A percentile compares a stretch with the other conserved stretches of the same genome.
phyloP scores from a whole-genome alignment of 2,797 vertebrate species.

The Furcifer pardalis region DNA sequence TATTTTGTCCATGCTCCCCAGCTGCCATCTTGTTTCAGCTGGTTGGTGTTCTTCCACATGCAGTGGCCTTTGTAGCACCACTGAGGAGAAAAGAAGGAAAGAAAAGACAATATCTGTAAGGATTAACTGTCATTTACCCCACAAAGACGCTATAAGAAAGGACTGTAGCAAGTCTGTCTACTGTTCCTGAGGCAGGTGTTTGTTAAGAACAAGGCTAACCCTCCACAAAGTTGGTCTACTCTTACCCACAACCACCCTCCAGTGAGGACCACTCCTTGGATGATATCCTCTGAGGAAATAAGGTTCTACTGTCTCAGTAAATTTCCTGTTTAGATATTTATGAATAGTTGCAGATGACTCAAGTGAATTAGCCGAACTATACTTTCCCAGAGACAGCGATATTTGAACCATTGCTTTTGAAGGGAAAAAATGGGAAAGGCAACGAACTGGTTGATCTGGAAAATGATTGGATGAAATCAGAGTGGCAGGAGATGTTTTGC shows the following conservation, averaged over 20 bases:
- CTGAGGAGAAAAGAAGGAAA: conserved; percentile 65
- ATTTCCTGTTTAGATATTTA: too few relatives aligned
- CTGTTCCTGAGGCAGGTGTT: too few relatives aligned
- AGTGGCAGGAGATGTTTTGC: not conserved
- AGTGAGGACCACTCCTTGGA: too few relatives aligned
- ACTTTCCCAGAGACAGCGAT: not conserved
- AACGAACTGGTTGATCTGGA: not conserved
- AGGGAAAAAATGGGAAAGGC: too few relatives aligned
- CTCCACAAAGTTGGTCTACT: not conserved
- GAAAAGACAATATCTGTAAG: not conserved
- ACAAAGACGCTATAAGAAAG: not conserved
- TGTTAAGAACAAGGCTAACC: not conserved
- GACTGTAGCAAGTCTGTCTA: not conserved
- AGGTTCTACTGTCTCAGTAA: too few relatives aligned
- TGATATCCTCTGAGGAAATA: too few relatives aligned
- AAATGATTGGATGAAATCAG: not conserved
- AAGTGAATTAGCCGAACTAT: not conserved
- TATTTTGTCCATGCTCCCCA: conserved; percentile 95
- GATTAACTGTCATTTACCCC: not conserved
- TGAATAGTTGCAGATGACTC: not conserved
- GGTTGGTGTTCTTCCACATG: conserved; percentile 97
- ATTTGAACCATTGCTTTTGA: too few relatives aligned
- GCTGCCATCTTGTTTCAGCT: conserved; percentile 91
- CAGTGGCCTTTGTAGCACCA: conserved; percentile 99
- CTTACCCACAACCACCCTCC: not conserved